A percentile compares a stretch with the other conserved stretches of the same genome.
These are phyloP conservation scores for Myopa tessellatipennis DNA, from an alignment of 2,888 invertebrate species.

Conservation along the genomic window DNA sequence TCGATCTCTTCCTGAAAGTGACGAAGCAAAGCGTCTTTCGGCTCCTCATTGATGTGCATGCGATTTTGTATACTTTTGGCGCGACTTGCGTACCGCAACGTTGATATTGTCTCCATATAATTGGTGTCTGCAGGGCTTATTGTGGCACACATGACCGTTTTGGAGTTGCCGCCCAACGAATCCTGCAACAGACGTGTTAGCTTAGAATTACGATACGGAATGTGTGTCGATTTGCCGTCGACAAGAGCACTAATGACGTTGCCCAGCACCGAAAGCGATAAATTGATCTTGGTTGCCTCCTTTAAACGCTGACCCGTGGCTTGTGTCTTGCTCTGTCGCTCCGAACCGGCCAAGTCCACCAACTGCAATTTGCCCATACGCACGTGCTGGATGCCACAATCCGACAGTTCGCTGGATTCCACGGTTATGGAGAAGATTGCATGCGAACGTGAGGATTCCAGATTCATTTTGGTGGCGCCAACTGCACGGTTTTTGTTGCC, in stretches of 20 bases:
- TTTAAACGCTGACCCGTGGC: slow-evolving; percentile 92
- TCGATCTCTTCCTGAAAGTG: slow-evolving; percentile 98
- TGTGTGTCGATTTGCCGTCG: slow-evolving; percentile 96
- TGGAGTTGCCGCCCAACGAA: slow-evolving; percentile 95
- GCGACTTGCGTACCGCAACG: slow-evolving; percentile 94
- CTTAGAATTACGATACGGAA: slow-evolving; percentile 98
- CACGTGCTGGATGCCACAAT: slow-evolving; percentile 87
- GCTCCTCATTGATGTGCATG: slow-evolving; percentile 96
- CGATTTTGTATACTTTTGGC: slow-evolving; percentile 98
- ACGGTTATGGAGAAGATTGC: slow-evolving; percentile 98
- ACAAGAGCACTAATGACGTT: slow-evolving; percentile 98
- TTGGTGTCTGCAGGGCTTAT: slow-evolving; percentile 96
- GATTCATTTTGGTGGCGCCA: slow-evolving; percentile 97
- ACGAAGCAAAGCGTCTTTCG: slow-evolving; percentile 93
- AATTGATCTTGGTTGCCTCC: slow-evolving; percentile 98
- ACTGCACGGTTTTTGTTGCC: slow-evolving; percentile 95
- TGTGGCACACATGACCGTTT: slow-evolving; percentile 96
- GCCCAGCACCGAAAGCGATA: slow-evolving; percentile 95
- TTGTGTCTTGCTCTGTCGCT: slow-evolving; percentile 96
- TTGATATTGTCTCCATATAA: slow-evolving; percentile 97
- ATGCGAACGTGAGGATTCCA: slow-evolving; percentile 95
- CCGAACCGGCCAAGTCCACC: slow-evolving; percentile 98
- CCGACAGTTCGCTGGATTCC: slow-evolving; percentile 89
- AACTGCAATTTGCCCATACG: slow-evolving; percentile 97
- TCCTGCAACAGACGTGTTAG: slow-evolving; percentile 94